Base-by-base conservation (phyloP, 2,113 vertebrate species). In the Urocolius indicus region DNA sequence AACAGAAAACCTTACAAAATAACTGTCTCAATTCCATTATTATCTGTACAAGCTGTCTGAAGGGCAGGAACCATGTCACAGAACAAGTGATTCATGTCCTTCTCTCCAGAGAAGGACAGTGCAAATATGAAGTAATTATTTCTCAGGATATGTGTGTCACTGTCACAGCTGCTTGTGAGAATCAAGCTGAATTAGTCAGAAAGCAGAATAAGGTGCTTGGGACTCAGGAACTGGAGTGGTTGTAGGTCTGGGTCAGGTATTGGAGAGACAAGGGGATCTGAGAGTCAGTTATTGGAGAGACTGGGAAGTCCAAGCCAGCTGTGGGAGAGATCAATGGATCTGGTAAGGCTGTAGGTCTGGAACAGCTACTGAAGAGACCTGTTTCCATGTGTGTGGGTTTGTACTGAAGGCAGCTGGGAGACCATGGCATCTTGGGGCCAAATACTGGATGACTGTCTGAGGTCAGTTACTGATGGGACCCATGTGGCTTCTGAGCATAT, bases 41-140 rank as follows among this genome's bases (percentile, higher is more conserved):
- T 68, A 30, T 82, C 10, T 6, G n/a, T 74, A 68, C 79, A 95
- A 51, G 80, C 73, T 62, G 93, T 49, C 7, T 16, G 36, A n/a
- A 87, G 90, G 34, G 89, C 48, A 5, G 68, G 76, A 32, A 51
- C 59, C 26, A 94, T 84, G 48, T 96, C 94, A 69, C 89, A 95
- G 49, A 96, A 94, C 52, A 83, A 93, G 78, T 92, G 85, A 45
- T 84, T 67, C 38, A 90, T 77, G 23, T 79, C 69, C 38, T 87
- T 94, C 36, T 54, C 55, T 23, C 93, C 89, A 90, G 76, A 96
- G 83, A 94, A 94, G 27, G 73, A n/a, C 18, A 82, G 78, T 24
- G 45, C 36, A n/a, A 90, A 89, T 34, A 89, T 82, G 65, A 93
- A 79, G 9, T 58, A 22, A 4, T 48, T 79, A 7, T 41, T 55